Conservation (phyloP, 2,797 vertebrate genomes). For the Enteromius thamalakanensis region DNA sequence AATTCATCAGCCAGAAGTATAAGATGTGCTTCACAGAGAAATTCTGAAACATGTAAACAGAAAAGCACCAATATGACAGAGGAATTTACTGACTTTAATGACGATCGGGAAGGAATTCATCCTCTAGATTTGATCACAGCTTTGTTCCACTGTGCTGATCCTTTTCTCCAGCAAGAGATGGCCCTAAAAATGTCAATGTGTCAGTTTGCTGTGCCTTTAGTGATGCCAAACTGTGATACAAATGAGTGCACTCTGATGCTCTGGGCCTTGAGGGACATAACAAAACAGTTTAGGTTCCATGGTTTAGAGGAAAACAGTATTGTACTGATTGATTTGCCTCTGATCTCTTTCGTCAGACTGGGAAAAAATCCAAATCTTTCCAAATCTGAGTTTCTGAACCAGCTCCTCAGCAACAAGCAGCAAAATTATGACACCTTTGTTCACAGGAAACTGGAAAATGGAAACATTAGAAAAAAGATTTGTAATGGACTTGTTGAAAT, state of each 20-base stretch:
- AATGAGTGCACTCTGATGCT: conserved; percentile 70
- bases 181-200: conserved; percentile 77
- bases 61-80: not conserved
- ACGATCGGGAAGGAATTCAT: conserved; percentile 30
- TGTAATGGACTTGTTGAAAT: conserved; percentile 21
- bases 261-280: conserved; percentile 76
- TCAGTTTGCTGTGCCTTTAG: conserved; percentile 78
- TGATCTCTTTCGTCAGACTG: conserved; percentile 20
- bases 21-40: not conserved
- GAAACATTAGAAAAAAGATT: conserved; percentile 8
- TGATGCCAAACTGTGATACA: conserved; percentile 65
- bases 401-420: conserved; percentile 9
- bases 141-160: conserved; percentile 74
- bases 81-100: not conserved
- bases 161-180: conserved; percentile 77
- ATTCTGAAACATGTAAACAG: not conserved
- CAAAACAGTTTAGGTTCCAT: conserved; percentile 70
- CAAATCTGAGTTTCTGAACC: conserved; percentile 7
- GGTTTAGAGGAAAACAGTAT: not conserved
- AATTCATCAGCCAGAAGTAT: conserved; percentile 8
- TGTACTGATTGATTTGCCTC: not conserved
- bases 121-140: conserved; percentile 71
- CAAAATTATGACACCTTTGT: conserved; percentile 6
- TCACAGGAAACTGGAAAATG: not conserved
- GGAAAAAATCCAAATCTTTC: not conserved